phyloP scores from a whole-genome alignment of 2,797 vertebrate genomes.

The Protonibea diacanthus region DNA sequence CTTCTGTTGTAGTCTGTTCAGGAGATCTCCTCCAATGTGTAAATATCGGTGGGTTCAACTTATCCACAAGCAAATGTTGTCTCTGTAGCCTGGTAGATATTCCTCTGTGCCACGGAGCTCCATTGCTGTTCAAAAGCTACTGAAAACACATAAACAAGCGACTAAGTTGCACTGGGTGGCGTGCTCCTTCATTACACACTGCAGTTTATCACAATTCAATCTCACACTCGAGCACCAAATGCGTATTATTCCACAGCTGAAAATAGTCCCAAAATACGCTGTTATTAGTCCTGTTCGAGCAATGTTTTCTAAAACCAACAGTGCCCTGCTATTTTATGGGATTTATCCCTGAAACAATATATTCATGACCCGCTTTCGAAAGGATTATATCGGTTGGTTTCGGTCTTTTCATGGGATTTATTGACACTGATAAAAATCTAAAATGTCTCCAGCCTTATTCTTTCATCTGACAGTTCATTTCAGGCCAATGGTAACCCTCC shows the following conservation, averaged over 20 bases:
- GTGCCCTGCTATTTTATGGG: background rate
- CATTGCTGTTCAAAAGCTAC: background rate
- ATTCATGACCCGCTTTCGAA: background rate
- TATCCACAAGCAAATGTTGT: too few relatives aligned
- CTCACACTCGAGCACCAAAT: background rate
- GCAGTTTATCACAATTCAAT: too few relatives aligned
- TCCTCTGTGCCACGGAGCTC: background rate
- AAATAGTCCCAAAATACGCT: background rate
- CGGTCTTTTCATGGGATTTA: background rate
- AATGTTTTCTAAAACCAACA: background rate
- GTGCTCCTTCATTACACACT: background rate
- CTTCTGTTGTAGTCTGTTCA: background rate
- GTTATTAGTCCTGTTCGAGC: background rate
- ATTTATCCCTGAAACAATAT: background rate
- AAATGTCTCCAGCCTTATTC: too few relatives aligned
- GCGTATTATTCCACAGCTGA: background rate
- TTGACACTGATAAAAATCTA: background rate
- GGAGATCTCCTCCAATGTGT: background rate
- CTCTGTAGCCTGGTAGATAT: background rate
- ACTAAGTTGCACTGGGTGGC: background rate
- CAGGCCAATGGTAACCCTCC: too few relatives aligned
- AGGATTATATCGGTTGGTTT: background rate
- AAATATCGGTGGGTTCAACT: too few relatives aligned
- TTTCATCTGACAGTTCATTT: too few relatives aligned
- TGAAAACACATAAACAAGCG: background rate